Base-by-base conservation (phyloP, 2,113 vertebrate genomes). In the Oncorhynchus keta region DNA sequence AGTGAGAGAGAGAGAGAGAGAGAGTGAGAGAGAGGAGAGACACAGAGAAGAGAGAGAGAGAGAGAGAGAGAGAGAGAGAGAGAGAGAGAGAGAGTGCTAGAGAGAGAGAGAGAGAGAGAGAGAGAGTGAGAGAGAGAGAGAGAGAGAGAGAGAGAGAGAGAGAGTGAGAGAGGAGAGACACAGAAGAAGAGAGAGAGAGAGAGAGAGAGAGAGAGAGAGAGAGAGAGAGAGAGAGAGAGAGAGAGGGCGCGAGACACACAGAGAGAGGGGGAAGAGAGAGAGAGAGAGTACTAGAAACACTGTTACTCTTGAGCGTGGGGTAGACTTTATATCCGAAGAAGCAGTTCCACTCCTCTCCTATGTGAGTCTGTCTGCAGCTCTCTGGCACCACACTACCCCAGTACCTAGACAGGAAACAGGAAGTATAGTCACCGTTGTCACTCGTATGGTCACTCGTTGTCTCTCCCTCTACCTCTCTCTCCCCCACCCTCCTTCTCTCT, bases 311-410 rank as follows among this genome's bases (percentile, higher is more conserved):
- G 70, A 91, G 72, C 0, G 95, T 97, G 0, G 96, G 95, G 84
- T 95, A 98, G 72, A 99, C 90, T 91, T 97, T 98, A 84, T 99
- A 98, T 62, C 85, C 86, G 45, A 88, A 89, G 74, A 89, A 88
- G 62, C 85, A 89, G 4, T 80, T 86, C 86, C 84, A 89, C 79
- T 91, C 86, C 13, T 88, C 80, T 45, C 87, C 86, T 2, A 83
- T 73, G 0, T 90, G 94, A 80, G 95, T 95, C 76, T 95, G 91
- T 68, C 92, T 94, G 76, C 97, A 99, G 90, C 93, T 94, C 66
- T 98, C 95, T 0, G 97, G 97, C 74, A 98, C 95, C 57, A 95
- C 49, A 1, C 95, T 93, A 0, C 95, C 95, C 97, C 97, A 99
- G 80, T 97, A 98, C 86, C 97, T 99, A 77, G 48, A 65, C 76